Evolutionary conservation across 2,888 invertebrate genomes (phyloP).

Genomic region (Drosophila siamana): DNA sequence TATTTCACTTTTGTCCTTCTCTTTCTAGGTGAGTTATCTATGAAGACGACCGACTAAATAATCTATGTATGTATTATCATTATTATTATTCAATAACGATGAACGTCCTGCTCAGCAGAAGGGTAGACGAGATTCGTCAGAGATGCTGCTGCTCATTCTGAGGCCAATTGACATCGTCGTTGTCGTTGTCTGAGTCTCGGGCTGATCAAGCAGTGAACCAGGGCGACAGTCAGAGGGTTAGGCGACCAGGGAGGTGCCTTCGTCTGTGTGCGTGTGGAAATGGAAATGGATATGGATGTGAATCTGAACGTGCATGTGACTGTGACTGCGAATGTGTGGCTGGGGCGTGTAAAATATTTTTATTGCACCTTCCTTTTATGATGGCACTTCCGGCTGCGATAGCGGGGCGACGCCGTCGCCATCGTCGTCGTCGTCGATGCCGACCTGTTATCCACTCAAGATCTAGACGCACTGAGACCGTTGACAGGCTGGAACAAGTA

Average conservation of each 20-base stretch:
- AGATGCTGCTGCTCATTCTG: background rate
- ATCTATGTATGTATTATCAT: background rate
- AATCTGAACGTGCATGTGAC: background rate
- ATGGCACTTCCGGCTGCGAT: slow-evolving; percentile 83
- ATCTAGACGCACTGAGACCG: slow-evolving; percentile 72
- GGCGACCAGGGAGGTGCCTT: slow-evolving; percentile 29
- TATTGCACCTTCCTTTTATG: slow-evolving; percentile 84
- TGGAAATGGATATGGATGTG: background rate
- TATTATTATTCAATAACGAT: background rate
- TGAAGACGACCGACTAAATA: background rate
- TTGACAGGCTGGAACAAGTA: slow-evolving; percentile 53
- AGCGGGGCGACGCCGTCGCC: slow-evolving; percentile 40
- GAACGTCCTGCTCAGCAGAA: too few relatives aligned
- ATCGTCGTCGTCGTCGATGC: slow-evolving; percentile 41
- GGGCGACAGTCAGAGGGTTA: slow-evolving; percentile 14
- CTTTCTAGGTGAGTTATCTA: background rate
- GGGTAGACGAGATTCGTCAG: slow-evolving; percentile 28
- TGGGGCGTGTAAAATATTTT: slow-evolving; percentile 81
- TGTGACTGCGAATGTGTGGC: slow-evolving; percentile 17
- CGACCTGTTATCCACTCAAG: slow-evolving; percentile 74
- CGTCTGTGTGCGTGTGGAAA: background rate
- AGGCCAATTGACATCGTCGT: slow-evolving; percentile 47
- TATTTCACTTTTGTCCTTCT: background rate
- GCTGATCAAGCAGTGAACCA: slow-evolving; percentile 52
- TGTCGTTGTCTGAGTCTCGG: slow-evolving; percentile 22